These are phyloP conservation scores for Ashinkailepas kermadecensis DNA, from an alignment of 2,888 invertebrate genomes.

Conservation along the genomic window DNA sequence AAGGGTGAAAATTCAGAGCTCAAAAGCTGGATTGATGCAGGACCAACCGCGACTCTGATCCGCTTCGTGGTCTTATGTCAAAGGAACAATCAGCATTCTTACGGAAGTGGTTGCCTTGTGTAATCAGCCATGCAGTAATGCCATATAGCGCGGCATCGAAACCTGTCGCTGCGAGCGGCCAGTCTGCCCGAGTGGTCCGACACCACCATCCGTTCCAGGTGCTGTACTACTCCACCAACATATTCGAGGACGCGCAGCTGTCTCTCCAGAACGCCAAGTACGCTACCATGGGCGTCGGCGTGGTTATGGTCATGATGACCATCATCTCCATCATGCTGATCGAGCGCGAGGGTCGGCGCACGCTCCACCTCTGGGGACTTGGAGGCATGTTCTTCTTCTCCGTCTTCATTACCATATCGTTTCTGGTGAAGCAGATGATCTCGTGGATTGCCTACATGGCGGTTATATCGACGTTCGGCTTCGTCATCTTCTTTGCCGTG, in stretches of 20 bases:
- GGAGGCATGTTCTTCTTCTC: conserved; percentile 98
- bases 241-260: conserved; percentile 85
- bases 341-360: conserved; percentile 90
- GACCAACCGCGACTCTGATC: no score
- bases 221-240: conserved; percentile 90
- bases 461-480: conserved; percentile 84
- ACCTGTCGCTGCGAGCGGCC: no score
- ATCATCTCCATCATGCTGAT: conserved; percentile 89
- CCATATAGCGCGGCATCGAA: no score
- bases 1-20: no score
- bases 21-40: no score
- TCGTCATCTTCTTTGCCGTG: conserved; percentile 95
- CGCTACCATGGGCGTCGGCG: conserved; percentile 90
- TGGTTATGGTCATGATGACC: conserved; percentile 96
- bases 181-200: no score
- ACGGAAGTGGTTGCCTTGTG: no score
- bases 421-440: conserved; percentile 95
- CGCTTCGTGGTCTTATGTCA: no score
- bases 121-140: no score
- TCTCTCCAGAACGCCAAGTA: conserved; percentile 85
- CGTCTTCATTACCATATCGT: conserved; percentile 94
- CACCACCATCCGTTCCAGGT: conserved; percentile 53
- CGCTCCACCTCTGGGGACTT: conserved; percentile 87
- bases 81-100: no score
- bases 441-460: conserved; percentile 95